A percentile compares a stretch with the other conserved stretches of the same genome.
These are phyloP conservation scores for Trypoxylus dichotomus DNA, from an alignment of 1,140 invertebrate genomes.

Conservation along the genomic window DNA sequence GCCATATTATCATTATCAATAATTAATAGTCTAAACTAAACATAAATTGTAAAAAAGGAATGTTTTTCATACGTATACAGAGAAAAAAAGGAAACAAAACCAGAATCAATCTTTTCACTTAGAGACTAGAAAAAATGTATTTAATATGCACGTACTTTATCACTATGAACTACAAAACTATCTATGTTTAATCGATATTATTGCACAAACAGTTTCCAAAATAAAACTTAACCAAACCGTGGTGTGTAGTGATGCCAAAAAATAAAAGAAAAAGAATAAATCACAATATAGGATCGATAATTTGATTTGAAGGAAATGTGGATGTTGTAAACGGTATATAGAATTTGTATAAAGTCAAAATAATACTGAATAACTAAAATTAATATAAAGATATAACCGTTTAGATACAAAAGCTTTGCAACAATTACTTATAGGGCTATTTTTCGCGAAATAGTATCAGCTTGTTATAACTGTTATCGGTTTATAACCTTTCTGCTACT, in stretches of 20 bases:
- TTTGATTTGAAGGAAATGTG: slow-evolving; percentile 32
- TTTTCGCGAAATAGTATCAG: no score
- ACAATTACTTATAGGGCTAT: no score
- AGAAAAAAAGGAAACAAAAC: neutral
- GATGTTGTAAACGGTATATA: neutral
- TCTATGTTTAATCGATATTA: slow-evolving; percentile 18
- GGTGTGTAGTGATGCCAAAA: slow-evolving; percentile 47
- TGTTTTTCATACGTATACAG: neutral
- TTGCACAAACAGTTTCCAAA: slow-evolving; percentile 35
- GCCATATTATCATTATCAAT: neutral
- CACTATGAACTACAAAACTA: neutral
- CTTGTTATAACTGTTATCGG: no score
- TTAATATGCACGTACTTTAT: neutral
- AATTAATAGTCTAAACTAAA: neutral
- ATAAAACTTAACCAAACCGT: slow-evolving; percentile 52
- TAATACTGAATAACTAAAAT: slow-evolving; percentile 2
- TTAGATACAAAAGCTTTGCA: neutral
- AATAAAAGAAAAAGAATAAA: slow-evolving; percentile 41
- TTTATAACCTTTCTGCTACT: no score
- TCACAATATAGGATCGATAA: slow-evolving; percentile 11
- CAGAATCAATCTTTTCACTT: neutral
- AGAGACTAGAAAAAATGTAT: neutral
- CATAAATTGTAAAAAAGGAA: neutral
- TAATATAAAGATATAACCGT: neutral
- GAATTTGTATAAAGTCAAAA: neutral